Evolutionary conservation across 2,888 invertebrate species (phyloP), one percentile per base, ranked within the genome.

Genomic region (Reticulitermes lucifugus): DNA sequence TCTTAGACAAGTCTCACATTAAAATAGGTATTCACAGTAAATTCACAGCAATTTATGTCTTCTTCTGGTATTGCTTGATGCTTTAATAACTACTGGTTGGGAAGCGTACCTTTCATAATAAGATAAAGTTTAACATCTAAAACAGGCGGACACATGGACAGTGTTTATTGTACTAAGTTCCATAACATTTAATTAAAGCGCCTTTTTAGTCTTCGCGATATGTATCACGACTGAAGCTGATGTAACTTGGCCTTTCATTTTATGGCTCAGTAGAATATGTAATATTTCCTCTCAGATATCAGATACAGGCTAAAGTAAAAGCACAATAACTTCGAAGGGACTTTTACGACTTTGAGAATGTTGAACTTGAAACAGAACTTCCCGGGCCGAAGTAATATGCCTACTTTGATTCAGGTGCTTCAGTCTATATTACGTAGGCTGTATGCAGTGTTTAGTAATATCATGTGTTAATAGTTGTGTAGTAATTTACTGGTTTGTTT

Each of bases 1-100:
- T 79, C 55, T 79, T 18, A 55, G 79, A 79, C 79, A 79, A 79
- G 79, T 51, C 51, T 79, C 79, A 25, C 51, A 79, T 79, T 79
- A 79, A 46, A 79, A 46, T 21, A 25, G 79, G 51, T 79, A 77
- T 79, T 79, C 79, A 51, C 51, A 79, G 51, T 46, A 79, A 79
- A 35, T 79, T 55, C 4, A 79, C 46, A 22, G 18, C 46, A 55
- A 18, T 46, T 79, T 79, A 79, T 29, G 79, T 79, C 25, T 25
- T 10, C 6, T 9, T 60, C 12, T 12, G 7, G n/a, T n/a, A 65
- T 65, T 25, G 65, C 25, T 65, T 65, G 65, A 65, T 65, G 65
- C 7, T 25, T 65, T 65, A n/a, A n/a, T 65, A 65, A 65, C 65
- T 65, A 65, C 65, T 12, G 65, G 65, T 25, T 25, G 65, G 65